Conservation (phyloP, 2,797 vertebrate species). For the Pteronotus mesoamericanus region DNA sequence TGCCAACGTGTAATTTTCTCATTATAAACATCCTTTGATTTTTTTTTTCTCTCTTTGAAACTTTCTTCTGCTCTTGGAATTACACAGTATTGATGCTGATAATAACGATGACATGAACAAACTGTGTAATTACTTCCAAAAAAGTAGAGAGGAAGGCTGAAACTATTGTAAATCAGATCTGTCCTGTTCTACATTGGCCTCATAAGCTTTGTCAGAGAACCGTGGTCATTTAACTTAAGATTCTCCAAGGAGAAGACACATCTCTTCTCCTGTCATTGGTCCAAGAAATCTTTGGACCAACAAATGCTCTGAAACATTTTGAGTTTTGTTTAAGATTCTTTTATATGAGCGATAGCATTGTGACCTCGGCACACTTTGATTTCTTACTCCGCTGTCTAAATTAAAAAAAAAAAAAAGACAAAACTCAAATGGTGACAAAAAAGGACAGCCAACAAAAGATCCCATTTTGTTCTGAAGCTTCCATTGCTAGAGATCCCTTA, state of each 20-base stretch:
- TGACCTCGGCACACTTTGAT: background rate
- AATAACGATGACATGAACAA: background rate
- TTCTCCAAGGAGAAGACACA: background rate
- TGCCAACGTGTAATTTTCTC: slow-evolving; percentile 57
- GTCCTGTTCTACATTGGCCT: background rate
- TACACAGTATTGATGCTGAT: background rate
- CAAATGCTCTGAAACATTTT: background rate
- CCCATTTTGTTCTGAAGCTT: background rate
- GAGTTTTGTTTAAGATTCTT: slow-evolving; percentile 1
- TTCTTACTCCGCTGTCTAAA: slow-evolving; percentile 48
- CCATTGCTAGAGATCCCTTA: background rate
- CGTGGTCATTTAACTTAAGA: background rate
- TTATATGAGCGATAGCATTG: background rate
- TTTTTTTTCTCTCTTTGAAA: slow-evolving; percentile 4
- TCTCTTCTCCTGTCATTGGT: background rate
- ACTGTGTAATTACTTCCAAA: background rate
- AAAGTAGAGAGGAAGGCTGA: background rate
- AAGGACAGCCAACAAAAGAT: background rate
- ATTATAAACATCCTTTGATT: slow-evolving; percentile 57
- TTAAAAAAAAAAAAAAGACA: no score
- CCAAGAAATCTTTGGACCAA: background rate
- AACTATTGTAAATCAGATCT: background rate
- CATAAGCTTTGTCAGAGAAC: background rate
- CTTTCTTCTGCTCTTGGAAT: background rate
- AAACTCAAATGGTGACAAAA: background rate